Evolutionary conservation across 2,113 vertebrate genomes (phyloP).

Genomic region (Bubalus kerabau): DNA sequence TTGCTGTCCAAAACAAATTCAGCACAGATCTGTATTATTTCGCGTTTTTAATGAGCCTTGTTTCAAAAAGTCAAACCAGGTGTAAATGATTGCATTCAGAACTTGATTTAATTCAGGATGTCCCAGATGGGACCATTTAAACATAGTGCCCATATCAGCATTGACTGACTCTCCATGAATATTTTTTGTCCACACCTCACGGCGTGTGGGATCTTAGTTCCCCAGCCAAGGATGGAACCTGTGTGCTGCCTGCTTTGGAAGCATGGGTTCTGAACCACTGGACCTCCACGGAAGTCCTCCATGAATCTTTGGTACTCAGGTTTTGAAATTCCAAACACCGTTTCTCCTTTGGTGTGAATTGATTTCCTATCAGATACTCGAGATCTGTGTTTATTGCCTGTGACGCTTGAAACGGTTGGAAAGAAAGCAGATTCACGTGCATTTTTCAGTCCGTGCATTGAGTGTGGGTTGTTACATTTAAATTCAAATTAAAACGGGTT

Average conservation of each 20-base stretch:
- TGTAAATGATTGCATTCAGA: neutral
- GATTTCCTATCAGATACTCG: too few species aligned
- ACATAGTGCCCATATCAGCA: fast-evolving
- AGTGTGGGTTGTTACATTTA: neutral
- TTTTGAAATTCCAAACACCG: fast-evolving
- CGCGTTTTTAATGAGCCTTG: fast-evolving
- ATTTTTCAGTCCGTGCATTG: fast-evolving
- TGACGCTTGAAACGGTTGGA: fast-evolving
- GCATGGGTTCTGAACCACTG: neutral
- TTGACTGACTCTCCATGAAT: fast-evolving
- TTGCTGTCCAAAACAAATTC: fast-evolving
- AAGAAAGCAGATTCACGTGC: too few species aligned
- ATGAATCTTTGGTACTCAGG: neutral
- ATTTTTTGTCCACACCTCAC: neutral
- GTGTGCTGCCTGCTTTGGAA: neutral
- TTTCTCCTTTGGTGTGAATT: neutral
- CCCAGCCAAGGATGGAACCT: neutral
- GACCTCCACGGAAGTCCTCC: neutral
- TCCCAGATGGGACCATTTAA: too few species aligned
- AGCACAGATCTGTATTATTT: neutral
- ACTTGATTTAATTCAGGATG: fast-evolving
- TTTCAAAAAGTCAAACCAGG: too few species aligned
- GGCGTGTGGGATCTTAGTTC: neutral
- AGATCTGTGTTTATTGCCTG: fast-evolving
- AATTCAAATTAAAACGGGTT: neutral